Evolutionary conservation across 2,888 invertebrate genomes (phyloP).

Genomic region (Caenorhabditis sulstoni): DNA sequence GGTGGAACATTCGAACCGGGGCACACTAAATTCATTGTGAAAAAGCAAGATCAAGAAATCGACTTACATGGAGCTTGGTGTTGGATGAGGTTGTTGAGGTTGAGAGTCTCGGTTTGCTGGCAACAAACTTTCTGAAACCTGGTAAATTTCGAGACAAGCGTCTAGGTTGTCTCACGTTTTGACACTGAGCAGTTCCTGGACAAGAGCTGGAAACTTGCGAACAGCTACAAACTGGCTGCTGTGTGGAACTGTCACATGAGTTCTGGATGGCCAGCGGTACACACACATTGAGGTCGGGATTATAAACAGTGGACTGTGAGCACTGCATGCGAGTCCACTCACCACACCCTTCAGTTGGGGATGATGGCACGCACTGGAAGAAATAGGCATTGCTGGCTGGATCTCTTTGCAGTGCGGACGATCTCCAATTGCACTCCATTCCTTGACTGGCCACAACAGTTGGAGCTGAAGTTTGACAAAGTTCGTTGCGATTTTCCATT

Average conservation of each 20-base stretch:
- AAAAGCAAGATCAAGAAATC: background rate
- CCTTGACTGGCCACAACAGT: conserved; percentile 48
- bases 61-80: conserved; percentile 68
- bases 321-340: conserved; percentile 79
- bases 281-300: conserved; percentile 60
- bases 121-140: conserved; percentile 72
- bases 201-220: conserved; percentile 64
- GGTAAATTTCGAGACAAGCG: background rate
- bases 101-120: conserved; percentile 60
- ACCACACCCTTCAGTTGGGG: conserved; percentile 76
- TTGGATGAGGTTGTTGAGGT: conserved; percentile 61
- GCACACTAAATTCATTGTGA: conserved; percentile 59
- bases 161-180: conserved; percentile 49
- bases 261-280: conserved; percentile 57
- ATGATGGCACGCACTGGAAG: conserved; percentile 77
- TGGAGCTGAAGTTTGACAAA: no score
- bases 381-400: conserved; percentile 69
- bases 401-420: conserved; percentile 70
- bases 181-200: conserved; percentile 71
- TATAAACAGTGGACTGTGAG: conserved; percentile 67
- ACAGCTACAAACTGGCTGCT: conserved; percentile 70
- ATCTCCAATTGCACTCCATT: conserved; percentile 76
- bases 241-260: conserved; percentile 42
- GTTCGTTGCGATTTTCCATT: no score
- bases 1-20: conserved; percentile 71